Evolutionary conservation across 1,140 invertebrate species (phyloP).

Genomic region (Diorhabda carinulata): DNA sequence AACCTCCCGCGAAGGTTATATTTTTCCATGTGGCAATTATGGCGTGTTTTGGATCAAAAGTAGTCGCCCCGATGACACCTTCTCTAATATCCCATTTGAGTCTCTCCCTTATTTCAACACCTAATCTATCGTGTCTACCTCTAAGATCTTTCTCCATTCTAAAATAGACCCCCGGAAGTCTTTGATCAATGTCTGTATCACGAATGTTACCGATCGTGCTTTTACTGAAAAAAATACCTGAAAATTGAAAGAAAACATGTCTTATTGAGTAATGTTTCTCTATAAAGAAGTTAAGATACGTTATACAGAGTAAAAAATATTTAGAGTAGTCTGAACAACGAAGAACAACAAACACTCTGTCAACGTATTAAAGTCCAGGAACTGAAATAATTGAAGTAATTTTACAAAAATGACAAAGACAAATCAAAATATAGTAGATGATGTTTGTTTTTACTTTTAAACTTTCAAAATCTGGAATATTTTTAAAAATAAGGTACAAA

Average conservation of each 20-base stretch:
- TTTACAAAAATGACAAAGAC: too few species aligned
- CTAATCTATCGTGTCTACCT: conserved; percentile 74
- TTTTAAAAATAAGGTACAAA: too few species aligned
- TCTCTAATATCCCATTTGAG: conserved; percentile 84
- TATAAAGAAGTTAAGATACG: too few species aligned
- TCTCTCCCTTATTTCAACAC: conserved; percentile 81
- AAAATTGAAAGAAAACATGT: conserved; percentile 50
- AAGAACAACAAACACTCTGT: too few species aligned
- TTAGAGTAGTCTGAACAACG: too few species aligned
- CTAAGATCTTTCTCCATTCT: conserved; percentile 65
- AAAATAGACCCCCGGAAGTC: conserved; percentile 74
- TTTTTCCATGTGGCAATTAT: conserved; percentile 95
- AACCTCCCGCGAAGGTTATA: conserved; percentile 85
- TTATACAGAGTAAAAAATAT: too few species aligned
- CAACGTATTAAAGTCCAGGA: too few species aligned
- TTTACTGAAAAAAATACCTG: conserved; percentile 82
- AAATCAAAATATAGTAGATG: too few species aligned
- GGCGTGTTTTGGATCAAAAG: conserved; percentile 85
- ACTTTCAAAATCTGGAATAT: too few species aligned
- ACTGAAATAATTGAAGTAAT: too few species aligned
- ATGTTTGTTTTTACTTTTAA: too few species aligned
- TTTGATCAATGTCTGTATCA: conserved; percentile 53
- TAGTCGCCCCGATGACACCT: conserved; percentile 85
- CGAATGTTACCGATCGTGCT: conserved; percentile 50
- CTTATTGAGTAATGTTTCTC: too few species aligned